Conservation (phyloP, 1,140 invertebrate species). For the Colletes gigas region DNA sequence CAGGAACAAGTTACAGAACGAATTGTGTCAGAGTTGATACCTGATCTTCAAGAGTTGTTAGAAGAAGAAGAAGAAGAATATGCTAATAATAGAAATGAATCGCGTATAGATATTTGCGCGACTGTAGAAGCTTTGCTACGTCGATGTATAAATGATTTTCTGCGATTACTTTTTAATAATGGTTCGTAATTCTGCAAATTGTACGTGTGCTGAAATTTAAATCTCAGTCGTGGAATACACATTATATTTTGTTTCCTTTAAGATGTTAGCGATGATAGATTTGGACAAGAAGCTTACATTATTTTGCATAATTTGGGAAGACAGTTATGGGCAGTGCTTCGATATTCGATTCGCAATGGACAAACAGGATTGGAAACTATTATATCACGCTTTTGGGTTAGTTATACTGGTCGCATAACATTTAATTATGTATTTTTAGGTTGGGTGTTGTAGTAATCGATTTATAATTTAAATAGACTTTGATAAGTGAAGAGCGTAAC, state of each 20-base stretch:
- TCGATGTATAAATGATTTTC: slow-evolving; percentile 42
- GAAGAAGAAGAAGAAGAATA: slow-evolving; percentile 39
- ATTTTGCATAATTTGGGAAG: slow-evolving; percentile 58
- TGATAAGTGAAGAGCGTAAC: slow-evolving; percentile 42
- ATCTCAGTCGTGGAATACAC: neutral
- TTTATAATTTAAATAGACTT: slow-evolving; percentile 50
- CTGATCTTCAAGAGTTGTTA: slow-evolving; percentile 55
- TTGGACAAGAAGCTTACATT: slow-evolving; percentile 60
- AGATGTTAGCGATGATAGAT: slow-evolving; percentile 60
- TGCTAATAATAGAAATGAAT: slow-evolving; percentile 24
- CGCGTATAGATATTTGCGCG: slow-evolving; percentile 64
- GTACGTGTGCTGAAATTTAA: neutral
- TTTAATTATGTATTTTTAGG: neutral
- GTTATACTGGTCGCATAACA: slow-evolving; percentile 20
- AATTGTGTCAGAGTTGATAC: slow-evolving; percentile 62
- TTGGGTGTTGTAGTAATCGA: slow-evolving; percentile 3
- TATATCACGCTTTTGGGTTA: slow-evolving; percentile 60
- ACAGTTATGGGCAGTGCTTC: slow-evolving; percentile 65
- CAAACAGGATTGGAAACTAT: slow-evolving; percentile 64
- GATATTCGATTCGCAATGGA: slow-evolving; percentile 62
- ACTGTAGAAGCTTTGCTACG: slow-evolving; percentile 62
- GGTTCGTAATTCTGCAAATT: slow-evolving; percentile 48
- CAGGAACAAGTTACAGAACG: slow-evolving; percentile 62
- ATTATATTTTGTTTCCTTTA: slow-evolving; percentile 33
- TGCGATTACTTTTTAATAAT: slow-evolving; percentile 60